phyloP scores from a whole-genome alignment of 2,888 invertebrate species.

The Hipparchia semele region DNA sequence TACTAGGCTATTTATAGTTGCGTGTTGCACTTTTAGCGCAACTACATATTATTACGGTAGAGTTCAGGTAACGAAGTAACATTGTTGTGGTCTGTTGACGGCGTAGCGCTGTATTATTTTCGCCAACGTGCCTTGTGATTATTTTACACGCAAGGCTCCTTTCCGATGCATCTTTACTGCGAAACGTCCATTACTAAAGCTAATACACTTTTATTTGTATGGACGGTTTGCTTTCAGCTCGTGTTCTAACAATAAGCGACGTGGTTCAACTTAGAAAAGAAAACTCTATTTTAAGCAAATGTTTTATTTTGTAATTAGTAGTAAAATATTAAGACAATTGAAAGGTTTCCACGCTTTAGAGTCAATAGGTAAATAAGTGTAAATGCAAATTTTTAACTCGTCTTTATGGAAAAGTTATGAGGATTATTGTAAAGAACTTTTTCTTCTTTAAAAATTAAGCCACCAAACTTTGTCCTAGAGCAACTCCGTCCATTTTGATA shows the following conservation, averaged over 20 bases:
- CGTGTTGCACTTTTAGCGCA: slow-evolving; percentile 15
- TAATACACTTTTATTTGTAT: slow-evolving; percentile 30
- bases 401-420: too few species aligned
- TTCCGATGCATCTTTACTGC: slow-evolving; percentile 28
- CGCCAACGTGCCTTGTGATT: slow-evolving; percentile 31
- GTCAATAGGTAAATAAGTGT: too few species aligned
- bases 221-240: slow-evolving; percentile 21
- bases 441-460: too few species aligned
- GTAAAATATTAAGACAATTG: too few species aligned
- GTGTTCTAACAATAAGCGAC: slow-evolving; percentile 23
- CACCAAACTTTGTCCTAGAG: too few species aligned
- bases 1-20: slow-evolving; percentile 3
- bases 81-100: slow-evolving; percentile 22
- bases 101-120: slow-evolving; percentile 28
- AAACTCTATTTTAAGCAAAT: neutral
- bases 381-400: too few species aligned
- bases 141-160: slow-evolving; percentile 30
- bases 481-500: too few species aligned
- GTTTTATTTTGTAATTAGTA: neutral
- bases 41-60: slow-evolving; percentile 10
- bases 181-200: slow-evolving; percentile 39
- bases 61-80: slow-evolving; percentile 19
- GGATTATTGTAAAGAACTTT: too few species aligned
- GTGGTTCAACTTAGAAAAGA: slow-evolving; percentile 11
- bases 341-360: too few species aligned